Evolutionary conservation across 1,140 invertebrate species (phyloP).

Genomic region (Drosophila oshimai): DNA sequence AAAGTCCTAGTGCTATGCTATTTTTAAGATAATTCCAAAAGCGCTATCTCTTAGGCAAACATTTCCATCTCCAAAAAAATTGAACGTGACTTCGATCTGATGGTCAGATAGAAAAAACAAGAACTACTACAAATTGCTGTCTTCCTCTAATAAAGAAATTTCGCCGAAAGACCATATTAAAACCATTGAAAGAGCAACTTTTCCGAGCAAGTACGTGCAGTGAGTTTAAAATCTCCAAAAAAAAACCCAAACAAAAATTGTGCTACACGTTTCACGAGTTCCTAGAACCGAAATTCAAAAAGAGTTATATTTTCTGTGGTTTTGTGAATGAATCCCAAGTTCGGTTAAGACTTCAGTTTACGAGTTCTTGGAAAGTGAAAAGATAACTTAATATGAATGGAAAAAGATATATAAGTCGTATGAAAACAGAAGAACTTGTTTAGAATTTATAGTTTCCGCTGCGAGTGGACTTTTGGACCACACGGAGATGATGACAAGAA

Average conservation of each 20-base stretch:
- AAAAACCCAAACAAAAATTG: constrained; percentile 31
- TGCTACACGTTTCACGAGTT: constrained; percentile 61
- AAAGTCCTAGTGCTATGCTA: too few relatives aligned
- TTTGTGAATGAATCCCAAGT: constrained; percentile 58
- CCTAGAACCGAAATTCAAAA: constrained; percentile 49
- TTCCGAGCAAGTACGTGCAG: constrained; percentile 59
- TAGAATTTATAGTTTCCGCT: constrained; percentile 64
- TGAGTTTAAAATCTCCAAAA: constrained; percentile 16
- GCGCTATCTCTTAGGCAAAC: neutral
- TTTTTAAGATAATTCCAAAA: too few relatives aligned
- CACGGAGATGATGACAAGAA: constrained; percentile 38
- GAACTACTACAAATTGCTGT: constrained; percentile 35
- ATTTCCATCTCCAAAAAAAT: neutral
- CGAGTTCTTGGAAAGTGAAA: constrained; percentile 47
- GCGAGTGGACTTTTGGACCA: constrained; percentile 42
- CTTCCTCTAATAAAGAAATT: constrained; percentile 53
- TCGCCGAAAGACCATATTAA: constrained; percentile 47
- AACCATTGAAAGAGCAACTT: constrained; percentile 38
- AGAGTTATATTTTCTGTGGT: constrained; percentile 57
- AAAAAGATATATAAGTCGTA: constrained; percentile 34
- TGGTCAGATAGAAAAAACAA: constrained; percentile 34
- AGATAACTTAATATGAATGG: constrained; percentile 18
- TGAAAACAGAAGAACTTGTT: constrained; percentile 46
- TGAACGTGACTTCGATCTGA: constrained; percentile 57
- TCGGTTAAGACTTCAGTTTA: constrained; percentile 3